phyloP scores from a whole-genome alignment of 2,113 vertebrate species.

The Rhodinocichla rosea region DNA sequence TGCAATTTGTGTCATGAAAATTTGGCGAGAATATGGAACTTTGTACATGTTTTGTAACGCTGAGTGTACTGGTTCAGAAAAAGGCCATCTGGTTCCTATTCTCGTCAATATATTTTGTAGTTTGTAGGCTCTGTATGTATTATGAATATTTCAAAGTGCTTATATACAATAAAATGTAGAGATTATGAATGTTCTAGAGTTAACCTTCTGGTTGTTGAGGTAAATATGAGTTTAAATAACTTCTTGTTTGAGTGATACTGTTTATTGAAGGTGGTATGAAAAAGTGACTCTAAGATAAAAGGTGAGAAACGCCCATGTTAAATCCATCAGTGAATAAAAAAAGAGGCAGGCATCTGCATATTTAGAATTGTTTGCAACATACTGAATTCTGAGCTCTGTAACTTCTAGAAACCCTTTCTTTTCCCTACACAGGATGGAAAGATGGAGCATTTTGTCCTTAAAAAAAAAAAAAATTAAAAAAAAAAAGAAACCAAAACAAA shows the following conservation, averaged over 20 bases:
- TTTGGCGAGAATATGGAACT: not conserved
- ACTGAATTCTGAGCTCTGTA: not conserved
- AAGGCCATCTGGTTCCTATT: not conserved
- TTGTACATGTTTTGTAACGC: not conserved
- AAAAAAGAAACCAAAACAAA: not conserved
- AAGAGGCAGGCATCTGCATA: not conserved
- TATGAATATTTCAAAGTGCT: not conserved
- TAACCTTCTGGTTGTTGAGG: not conserved
- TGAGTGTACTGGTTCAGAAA: not conserved
- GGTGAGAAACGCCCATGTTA: accelerated
- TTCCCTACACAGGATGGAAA: not conserved
- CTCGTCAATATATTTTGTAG: not conserved
- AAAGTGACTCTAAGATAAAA: not conserved
- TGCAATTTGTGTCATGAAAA: not conserved
- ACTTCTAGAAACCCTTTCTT: not conserved
- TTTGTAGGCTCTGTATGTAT: not conserved
- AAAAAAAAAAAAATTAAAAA: not conserved
- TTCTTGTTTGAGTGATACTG: not conserved
- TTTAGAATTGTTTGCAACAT: not conserved
- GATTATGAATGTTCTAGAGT: not conserved
- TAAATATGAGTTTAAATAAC: not conserved
- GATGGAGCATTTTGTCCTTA: not conserved
- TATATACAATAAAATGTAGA: not conserved
- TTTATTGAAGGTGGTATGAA: not conserved
- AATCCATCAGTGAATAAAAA: not conserved